Percentiles rank a stretch among this genome's conserved stretches.
Conservation (phyloP, 1,140 invertebrate species). For the Drosophila tropicalis region DNA sequence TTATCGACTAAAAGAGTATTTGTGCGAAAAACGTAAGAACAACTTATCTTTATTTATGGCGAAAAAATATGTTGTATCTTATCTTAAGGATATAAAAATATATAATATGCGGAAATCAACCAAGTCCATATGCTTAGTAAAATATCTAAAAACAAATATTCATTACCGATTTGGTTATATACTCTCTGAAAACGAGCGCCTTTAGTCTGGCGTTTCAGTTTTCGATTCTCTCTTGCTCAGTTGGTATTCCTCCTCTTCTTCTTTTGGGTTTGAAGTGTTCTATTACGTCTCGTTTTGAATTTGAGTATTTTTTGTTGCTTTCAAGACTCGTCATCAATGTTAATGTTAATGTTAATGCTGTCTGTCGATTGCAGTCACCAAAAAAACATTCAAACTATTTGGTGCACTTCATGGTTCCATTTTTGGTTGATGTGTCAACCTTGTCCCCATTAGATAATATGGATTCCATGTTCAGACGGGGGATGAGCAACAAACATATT, state of each 20-base stretch:
- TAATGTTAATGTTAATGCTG: conserved; percentile 1
- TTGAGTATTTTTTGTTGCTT: conserved; percentile 8
- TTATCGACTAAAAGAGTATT: neutral
- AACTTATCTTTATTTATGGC: conserved; percentile 2
- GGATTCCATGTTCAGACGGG: conserved; percentile 2
- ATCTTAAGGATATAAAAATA: conserved; percentile 8
- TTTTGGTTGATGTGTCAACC: conserved; percentile 63
- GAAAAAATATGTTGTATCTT: conserved; percentile 1
- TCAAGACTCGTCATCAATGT: neutral
- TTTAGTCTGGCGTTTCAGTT: conserved; percentile 46
- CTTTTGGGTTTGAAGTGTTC: conserved; percentile 22
- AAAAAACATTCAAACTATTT: conserved; percentile 8
- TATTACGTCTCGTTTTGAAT: conserved; percentile 43
- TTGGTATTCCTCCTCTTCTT: neutral
- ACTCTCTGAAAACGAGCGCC: conserved; percentile 20
- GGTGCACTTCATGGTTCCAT: conserved; percentile 49
- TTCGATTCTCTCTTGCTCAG: conserved; percentile 13
- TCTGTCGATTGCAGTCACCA: conserved; percentile 21
- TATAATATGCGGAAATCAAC: conserved; percentile 7
- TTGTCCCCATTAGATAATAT: conserved; percentile 67
- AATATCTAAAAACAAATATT: neutral
- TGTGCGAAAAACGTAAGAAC: conserved; percentile 1
- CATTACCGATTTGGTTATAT: too few relatives aligned
- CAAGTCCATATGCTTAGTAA: neutral
- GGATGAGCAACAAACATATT: conserved; percentile 59